Conservation (phyloP, 2,888 invertebrate genomes). For the Dermolepida albohirtum region DNA sequence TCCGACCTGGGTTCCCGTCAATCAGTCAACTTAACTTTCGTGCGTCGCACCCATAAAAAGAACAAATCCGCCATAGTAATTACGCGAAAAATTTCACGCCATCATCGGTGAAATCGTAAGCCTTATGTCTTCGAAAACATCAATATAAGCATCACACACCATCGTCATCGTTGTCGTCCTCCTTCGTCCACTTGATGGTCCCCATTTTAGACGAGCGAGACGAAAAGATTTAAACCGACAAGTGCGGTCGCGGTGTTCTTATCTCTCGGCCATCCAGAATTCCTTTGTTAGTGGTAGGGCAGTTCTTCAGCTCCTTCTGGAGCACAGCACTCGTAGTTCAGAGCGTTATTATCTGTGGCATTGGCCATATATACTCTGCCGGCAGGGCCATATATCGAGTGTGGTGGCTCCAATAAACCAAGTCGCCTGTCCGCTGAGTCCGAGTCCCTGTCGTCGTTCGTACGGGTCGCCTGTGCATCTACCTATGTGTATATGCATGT, state of each 20-base stretch:
- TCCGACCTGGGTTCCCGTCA: slow-evolving; percentile 7
- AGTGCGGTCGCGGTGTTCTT: slow-evolving; percentile 35
- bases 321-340: slow-evolving; percentile 43
- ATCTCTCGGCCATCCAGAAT: slow-evolving; percentile 40
- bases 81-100: slow-evolving; percentile 3
- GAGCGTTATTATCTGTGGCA: slow-evolving; percentile 52
- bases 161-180: slow-evolving; percentile 31
- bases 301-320: slow-evolving; percentile 41
- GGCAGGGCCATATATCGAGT: slow-evolving; percentile 45
- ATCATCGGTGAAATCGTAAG: slow-evolving; percentile 1
- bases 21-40: slow-evolving; percentile 16
- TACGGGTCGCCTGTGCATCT: slow-evolving; percentile 21
- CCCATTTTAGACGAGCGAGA: slow-evolving; percentile 34
- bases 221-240: slow-evolving; percentile 41
- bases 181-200: slow-evolving; percentile 35
- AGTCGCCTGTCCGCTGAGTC: slow-evolving; percentile 37
- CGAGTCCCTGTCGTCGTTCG: slow-evolving; percentile 39
- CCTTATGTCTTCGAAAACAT: slow-evolving; percentile 7
- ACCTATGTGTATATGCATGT: slow-evolving; percentile 10
- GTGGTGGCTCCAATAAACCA: slow-evolving; percentile 52
- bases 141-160: slow-evolving; percentile 4
- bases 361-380: slow-evolving; percentile 51
- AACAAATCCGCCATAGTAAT: slow-evolving; percentile 1
- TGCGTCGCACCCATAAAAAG: not conserved
- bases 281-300: slow-evolving; percentile 41